phyloP scores from a whole-genome alignment of 2,113 vertebrate genomes.

The Catharus fuscescens region DNA sequence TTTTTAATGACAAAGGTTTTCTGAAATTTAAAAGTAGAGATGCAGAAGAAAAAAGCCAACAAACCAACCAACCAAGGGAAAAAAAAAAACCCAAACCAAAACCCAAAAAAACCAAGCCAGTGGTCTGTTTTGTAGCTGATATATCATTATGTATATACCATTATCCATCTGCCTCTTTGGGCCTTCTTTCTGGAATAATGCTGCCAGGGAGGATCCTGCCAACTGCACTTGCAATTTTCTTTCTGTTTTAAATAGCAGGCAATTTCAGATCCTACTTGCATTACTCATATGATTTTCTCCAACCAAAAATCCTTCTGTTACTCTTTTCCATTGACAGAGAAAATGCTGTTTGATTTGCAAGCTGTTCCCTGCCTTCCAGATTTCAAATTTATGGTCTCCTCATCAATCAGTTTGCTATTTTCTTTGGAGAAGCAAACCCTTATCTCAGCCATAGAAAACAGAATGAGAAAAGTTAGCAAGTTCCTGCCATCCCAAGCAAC shows the following conservation, averaged over 20 bases:
- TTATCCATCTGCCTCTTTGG: constrained; percentile 5
- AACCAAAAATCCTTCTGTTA: constrained; percentile 35
- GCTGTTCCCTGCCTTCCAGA: background rate
- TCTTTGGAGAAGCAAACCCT: background rate
- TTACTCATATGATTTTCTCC: constrained; percentile 56
- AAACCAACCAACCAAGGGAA: too few species aligned
- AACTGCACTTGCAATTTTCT: constrained; percentile 6
- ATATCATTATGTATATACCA: background rate
- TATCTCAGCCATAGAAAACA: background rate
- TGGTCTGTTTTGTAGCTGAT: background rate
- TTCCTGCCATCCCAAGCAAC: background rate
- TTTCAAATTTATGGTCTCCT: background rate
- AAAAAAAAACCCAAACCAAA: background rate
- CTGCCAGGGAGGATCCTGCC: background rate
- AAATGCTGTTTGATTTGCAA: constrained; percentile 44
- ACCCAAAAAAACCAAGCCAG: background rate
- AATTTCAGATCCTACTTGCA: constrained; percentile 18
- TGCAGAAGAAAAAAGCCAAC: background rate
- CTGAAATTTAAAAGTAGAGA: background rate
- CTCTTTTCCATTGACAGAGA: background rate
- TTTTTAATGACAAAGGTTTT: background rate
- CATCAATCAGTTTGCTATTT: background rate
- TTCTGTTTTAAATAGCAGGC: constrained; percentile 6
- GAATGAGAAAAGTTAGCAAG: background rate
- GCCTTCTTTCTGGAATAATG: background rate